These are phyloP conservation scores for Chymomyza amoena DNA, from an alignment of 2,888 invertebrate species.

Conservation along the genomic window DNA sequence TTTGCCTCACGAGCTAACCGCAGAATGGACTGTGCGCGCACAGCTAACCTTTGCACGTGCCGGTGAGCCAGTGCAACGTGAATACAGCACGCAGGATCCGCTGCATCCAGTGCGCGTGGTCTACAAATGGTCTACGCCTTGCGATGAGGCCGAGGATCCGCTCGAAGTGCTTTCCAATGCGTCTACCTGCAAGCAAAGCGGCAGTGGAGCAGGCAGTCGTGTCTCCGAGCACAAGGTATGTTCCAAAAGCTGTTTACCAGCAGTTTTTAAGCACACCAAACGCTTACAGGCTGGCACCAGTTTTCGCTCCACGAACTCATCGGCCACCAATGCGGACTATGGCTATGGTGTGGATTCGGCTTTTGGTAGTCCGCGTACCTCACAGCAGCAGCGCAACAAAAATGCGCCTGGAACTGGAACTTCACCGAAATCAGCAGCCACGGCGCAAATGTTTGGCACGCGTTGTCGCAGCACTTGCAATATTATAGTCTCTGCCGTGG, in stretches of 20 bases:
- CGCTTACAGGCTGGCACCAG: conserved; percentile 45
- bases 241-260: background rate
- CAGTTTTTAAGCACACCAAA: background rate
- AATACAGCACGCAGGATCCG: conserved; percentile 67
- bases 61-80: conserved; percentile 74
- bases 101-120: conserved; percentile 78
- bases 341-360: conserved; percentile 73
- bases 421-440: conserved; percentile 27
- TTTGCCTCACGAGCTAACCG: conserved; percentile 78
- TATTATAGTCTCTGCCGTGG: conserved; percentile 82
- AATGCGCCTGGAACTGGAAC: conserved; percentile 15
- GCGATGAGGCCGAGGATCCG: conserved; percentile 47
- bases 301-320: conserved; percentile 75
- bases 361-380: conserved; percentile 79
- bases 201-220: conserved; percentile 57
- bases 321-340: conserved; percentile 80
- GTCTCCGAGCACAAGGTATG: conserved; percentile 77
- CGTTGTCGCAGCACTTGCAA: conserved; percentile 84
- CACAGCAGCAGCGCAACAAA: conserved; percentile 52
- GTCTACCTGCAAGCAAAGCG: conserved; percentile 18
- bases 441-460: conserved; percentile 70
- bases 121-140: conserved; percentile 80
- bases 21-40: conserved; percentile 85
- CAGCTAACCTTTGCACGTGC: conserved; percentile 83
- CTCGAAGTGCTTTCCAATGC: conserved; percentile 34